Base-by-base conservation (phyloP, 2,888 invertebrate species). In the Acrobeloides nanus region DNA sequence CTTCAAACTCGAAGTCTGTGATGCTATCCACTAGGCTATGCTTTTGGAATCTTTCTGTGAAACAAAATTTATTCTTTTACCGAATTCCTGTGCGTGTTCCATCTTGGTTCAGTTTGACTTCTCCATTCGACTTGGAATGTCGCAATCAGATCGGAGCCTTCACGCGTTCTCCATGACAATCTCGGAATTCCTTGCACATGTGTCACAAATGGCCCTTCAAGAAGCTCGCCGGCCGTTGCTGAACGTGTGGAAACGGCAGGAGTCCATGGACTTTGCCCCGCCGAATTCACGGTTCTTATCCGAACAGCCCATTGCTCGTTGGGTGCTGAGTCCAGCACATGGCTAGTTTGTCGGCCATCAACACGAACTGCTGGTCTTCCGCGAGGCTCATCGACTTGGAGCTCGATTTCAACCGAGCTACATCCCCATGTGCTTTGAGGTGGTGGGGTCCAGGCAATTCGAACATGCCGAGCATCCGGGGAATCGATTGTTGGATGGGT, bases 191-290 rank as follows among this genome's bases (percentile, higher is more conserved):
- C 69, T 38, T 68, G 68, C 31, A 58, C 48, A 45, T 64, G 55
- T 35, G 48, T 53, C 26, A 73, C 69, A 24, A 61, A 59, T 3
- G 71, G 71, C 15, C 71, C 72, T 42, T 68, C 62, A 48, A 73
- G 64, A 10, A 69, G 57, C 44, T 73, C 73, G 8, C 62, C 68
- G 17, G 59, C 61, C n/a, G 60, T 52, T 7, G 65, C 61, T 6
- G 66, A 61, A 8, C 54, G 52, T 6, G 63, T 58, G 26, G 65
- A 58, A 1, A 64, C 55, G 17, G 66, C 54, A 18, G 61, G 52
- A 10, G 66, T 62, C 72, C 72, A 72, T 0, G 68, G 61, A 17
- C 63, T 62, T 43, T 62, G 59, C 5, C 72, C 72, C 21, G 73
- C 72, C 7, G 62, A 61, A 52, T 72, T 72, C 42, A 58, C 57